phyloP scores from a whole-genome alignment of 1,140 invertebrate species.

The Drosophila ohnishii region DNA sequence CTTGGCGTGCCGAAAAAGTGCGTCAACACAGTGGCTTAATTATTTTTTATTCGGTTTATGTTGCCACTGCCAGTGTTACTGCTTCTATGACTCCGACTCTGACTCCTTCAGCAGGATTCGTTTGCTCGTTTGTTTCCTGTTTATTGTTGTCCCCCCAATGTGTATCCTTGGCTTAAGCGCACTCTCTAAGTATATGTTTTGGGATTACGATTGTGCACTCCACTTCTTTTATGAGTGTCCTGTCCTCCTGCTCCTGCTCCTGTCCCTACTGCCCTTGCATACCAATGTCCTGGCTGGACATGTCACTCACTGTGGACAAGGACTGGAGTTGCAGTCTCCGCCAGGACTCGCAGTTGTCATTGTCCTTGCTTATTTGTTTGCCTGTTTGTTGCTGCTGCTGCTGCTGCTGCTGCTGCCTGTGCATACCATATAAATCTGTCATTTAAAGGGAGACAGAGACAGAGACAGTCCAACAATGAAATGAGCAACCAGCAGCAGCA shows the following conservation, averaged over 20 bases:
- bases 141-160: slow-evolving; percentile 57
- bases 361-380: slow-evolving; percentile 31
- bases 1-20: slow-evolving; percentile 75
- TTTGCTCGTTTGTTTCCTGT: slow-evolving; percentile 58
- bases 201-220: slow-evolving; percentile 56
- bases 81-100: neutral
- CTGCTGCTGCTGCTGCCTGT: neutral
- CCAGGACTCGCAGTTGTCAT: slow-evolving; percentile 15
- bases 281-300: slow-evolving; percentile 43
- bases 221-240: slow-evolving; percentile 14
- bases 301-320: slow-evolving; percentile 30
- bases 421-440: slow-evolving; percentile 63
- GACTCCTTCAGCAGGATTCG: neutral
- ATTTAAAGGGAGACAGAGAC: slow-evolving; percentile 52
- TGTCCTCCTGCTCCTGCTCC: neutral
- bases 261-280: slow-evolving; percentile 27
- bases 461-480: slow-evolving; percentile 27
- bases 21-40: slow-evolving; percentile 79
- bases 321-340: slow-evolving; percentile 18
- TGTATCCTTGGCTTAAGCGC: slow-evolving; percentile 45
- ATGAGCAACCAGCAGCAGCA: slow-evolving; percentile 18
- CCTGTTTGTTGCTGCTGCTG: neutral
- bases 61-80: neutral
- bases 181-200: slow-evolving; percentile 72
- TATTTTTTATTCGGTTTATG: slow-evolving; percentile 77